Conservation (phyloP, 53 echinoderm and acorn worm species). For the Actinopyga echinites region DNA sequence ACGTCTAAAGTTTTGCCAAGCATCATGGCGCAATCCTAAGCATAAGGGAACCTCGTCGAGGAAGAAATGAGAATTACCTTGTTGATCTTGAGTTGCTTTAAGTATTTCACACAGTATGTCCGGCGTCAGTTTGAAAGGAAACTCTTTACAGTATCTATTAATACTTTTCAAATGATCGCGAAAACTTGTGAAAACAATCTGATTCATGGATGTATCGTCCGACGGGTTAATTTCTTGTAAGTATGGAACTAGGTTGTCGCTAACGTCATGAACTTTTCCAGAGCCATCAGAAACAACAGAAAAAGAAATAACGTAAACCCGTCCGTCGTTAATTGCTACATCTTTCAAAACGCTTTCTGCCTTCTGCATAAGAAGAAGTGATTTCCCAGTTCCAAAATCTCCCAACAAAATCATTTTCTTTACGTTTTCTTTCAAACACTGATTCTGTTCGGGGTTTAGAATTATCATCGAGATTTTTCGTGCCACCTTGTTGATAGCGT, state of each 20-base stretch:
- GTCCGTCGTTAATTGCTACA: too few relatives aligned
- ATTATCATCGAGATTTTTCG: neutral
- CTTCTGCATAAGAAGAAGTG: neutral
- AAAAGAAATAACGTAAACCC: conserved; percentile 13
- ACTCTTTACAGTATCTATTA: neutral
- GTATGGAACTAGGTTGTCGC: neutral
- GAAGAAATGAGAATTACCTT: neutral
- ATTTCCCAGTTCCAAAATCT: conserved; percentile 39
- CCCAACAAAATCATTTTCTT: conserved; percentile 3
- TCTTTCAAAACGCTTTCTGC: neutral
- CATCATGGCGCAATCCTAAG: neutral
- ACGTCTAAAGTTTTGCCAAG: neutral
- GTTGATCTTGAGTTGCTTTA: neutral
- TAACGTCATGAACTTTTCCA: neutral
- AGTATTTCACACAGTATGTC: neutral
- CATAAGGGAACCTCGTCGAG: conserved; percentile 22
- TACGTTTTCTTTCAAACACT: neutral
- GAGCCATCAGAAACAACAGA: conserved; percentile 2
- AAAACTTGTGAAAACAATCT: too few relatives aligned
- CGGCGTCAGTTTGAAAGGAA: conserved; percentile 22
- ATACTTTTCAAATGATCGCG: too few relatives aligned
- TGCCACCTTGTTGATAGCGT: neutral
- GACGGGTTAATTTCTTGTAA: too few relatives aligned
- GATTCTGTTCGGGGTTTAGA: conserved; percentile 1
- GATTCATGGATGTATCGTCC: too few relatives aligned